phyloP scores from a whole-genome alignment of 1,140 invertebrate genomes.

The Rhopalosiphum maidis region DNA sequence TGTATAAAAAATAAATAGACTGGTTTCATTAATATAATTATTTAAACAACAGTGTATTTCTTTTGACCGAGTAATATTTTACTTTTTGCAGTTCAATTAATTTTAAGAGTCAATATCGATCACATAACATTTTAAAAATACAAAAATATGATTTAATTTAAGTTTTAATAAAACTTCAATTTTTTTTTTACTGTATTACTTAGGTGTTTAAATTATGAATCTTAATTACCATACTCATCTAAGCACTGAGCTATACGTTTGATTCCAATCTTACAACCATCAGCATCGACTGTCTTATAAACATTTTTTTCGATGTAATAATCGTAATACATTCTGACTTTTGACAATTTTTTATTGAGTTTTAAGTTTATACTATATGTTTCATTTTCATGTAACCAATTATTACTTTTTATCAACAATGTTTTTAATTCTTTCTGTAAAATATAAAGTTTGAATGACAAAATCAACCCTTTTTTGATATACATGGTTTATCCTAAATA shows the following conservation, averaged over 20 bases:
- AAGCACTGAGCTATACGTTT: conserved; percentile 11
- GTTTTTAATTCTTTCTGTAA: not conserved
- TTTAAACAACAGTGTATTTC: too few species aligned
- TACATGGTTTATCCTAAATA: too few species aligned
- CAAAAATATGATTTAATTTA: not conserved
- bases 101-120: too few species aligned
- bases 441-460: not conserved
- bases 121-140: not conserved
- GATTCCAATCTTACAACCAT: not conserved
- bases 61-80: too few species aligned
- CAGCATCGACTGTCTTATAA: not conserved
- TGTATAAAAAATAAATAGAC: too few species aligned
- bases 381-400: not conserved
- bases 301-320: too few species aligned
- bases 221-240: not conserved
- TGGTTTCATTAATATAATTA: too few species aligned
- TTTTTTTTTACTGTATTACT: too few species aligned
- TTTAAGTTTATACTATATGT: not conserved
- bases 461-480: not conserved
- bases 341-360: not conserved
- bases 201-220: not conserved
- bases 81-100: too few species aligned
- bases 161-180: too few species aligned
- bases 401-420: not conserved
- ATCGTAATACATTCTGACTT: not conserved